Evolutionary conservation across 30 jellyfish, hydroid and myxozoan genomes (phyloP), one percentile per base, ranked within the genome.

Genomic region (Hydractinia symbiolongicarpus): DNA sequence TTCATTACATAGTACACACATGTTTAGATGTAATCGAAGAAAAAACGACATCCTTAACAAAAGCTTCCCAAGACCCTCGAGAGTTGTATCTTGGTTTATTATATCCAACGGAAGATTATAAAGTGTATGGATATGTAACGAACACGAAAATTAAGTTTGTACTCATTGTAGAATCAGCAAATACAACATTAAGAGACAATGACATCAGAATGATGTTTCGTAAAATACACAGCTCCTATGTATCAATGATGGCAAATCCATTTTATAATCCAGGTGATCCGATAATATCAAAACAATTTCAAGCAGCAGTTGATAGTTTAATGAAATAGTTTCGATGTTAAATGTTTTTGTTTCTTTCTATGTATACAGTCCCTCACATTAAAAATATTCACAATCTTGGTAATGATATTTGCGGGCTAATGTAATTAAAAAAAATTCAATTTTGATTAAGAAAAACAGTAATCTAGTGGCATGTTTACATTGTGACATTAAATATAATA

Each of bases 91-190:
- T 93, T 61, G 98, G 98, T 17, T 66, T 93, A 81, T 85, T 93
- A 4, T 93, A 93, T 72, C 98, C 98, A 54, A 93, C 98, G 5
- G 98, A 93, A 81, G 98, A 93, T 61, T 93, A 81, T 54, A 93
- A 93, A 86, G 98, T 93, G 95, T 93, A 93, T 80, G 98, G 98
- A 20, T 93, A 83, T 81, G 98, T 93, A 8, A 88, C 98, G 11
- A 93, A 93, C 79, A 87, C 98, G 56, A 93, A 87, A 73, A 90
- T 93, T 9, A 93, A 93, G 69, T 86, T 93, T 81, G 98, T 93
- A 40, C 84, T 93, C 61, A 91, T 93, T 5, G 95, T 93, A 5
- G 96, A 93, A 56, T 87, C 98, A 20, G 86, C 81, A 14, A 93
- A 93, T 82, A 78, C 96, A 11, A 77, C 94, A 5, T 82, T 93